Evolutionary conservation across 2,888 invertebrate genomes (phyloP).

Genomic region (Creontiades dilutus): DNA sequence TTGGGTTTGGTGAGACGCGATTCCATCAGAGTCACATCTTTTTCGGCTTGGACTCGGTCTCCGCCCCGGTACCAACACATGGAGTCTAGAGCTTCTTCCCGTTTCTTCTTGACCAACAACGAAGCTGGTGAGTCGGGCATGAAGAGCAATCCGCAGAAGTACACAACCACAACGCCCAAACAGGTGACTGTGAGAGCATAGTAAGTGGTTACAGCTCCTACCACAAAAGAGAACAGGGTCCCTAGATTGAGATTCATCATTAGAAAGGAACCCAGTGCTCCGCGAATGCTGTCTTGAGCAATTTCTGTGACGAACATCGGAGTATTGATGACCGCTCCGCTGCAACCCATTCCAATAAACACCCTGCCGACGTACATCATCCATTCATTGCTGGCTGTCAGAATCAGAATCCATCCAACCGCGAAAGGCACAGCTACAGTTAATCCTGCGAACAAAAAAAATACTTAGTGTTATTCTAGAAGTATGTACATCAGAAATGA

Average conservation of each 20-base stretch:
- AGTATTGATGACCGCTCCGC: conserved; percentile 80
- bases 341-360: conserved; percentile 82
- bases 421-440: conserved; percentile 80
- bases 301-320: conserved; percentile 85
- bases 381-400: conserved; percentile 79
- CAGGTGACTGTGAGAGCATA: conserved; percentile 80
- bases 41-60: conserved; percentile 74
- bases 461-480: too few relatives aligned
- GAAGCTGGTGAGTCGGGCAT: conserved; percentile 83
- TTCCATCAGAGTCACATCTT: conserved; percentile 74
- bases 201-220: conserved; percentile 81
- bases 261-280: conserved; percentile 82
- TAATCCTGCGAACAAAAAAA: conserved; percentile 77
- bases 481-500: too few relatives aligned
- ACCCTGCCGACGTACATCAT: conserved; percentile 81
- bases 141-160: conserved; percentile 79
- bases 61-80: conserved; percentile 76
- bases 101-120: conserved; percentile 79
- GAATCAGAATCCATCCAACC: conserved; percentile 82
- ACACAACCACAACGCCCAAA: conserved; percentile 79
- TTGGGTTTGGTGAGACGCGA: conserved; percentile 73
- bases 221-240: conserved; percentile 80
- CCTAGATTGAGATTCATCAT: conserved; percentile 81
- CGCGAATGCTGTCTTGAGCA: conserved; percentile 80
- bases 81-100: conserved; percentile 79